These are phyloP conservation scores for Lasioglossum malachurum DNA, from an alignment of 2,888 invertebrate genomes.

Conservation along the genomic window DNA sequence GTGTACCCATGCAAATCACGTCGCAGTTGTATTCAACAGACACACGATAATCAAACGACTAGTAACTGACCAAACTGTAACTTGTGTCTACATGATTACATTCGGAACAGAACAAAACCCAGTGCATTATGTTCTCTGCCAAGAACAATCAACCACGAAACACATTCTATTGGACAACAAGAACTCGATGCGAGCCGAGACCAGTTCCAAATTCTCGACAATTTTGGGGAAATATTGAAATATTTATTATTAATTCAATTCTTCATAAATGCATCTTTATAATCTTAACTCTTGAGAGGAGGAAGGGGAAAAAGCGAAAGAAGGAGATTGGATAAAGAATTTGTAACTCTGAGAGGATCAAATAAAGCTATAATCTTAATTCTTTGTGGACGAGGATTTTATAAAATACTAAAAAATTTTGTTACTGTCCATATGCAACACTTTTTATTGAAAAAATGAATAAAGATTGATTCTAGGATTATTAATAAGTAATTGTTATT, in stretches of 20 bases:
- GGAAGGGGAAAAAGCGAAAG: too few species aligned
- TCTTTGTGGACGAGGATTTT: too few species aligned
- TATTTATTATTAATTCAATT: background rate
- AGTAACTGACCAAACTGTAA: background rate
- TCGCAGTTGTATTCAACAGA: background rate
- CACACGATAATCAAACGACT: background rate
- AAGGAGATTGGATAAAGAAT: too few species aligned
- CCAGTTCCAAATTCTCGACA: background rate
- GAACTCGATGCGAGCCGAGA: background rate
- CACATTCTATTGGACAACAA: background rate
- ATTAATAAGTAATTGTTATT: too few species aligned
- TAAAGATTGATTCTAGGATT: too few species aligned
- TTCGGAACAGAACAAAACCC: background rate
- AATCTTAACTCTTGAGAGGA: too few species aligned
- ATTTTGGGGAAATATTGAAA: background rate
- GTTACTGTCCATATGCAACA: too few species aligned
- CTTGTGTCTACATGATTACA: background rate
- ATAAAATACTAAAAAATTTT: too few species aligned
- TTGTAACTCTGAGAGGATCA: too few species aligned
- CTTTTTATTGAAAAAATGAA: too few species aligned
- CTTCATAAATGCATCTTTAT: too few species aligned
- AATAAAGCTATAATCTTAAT: too few species aligned
- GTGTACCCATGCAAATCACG: background rate
- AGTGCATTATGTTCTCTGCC: background rate
- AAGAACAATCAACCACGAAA: background rate